Percentiles rank a stretch among this genome's conserved stretches.
phyloP scores from a whole-genome alignment of 2,113 vertebrate genomes.

The Sinosuthora webbiana region DNA sequence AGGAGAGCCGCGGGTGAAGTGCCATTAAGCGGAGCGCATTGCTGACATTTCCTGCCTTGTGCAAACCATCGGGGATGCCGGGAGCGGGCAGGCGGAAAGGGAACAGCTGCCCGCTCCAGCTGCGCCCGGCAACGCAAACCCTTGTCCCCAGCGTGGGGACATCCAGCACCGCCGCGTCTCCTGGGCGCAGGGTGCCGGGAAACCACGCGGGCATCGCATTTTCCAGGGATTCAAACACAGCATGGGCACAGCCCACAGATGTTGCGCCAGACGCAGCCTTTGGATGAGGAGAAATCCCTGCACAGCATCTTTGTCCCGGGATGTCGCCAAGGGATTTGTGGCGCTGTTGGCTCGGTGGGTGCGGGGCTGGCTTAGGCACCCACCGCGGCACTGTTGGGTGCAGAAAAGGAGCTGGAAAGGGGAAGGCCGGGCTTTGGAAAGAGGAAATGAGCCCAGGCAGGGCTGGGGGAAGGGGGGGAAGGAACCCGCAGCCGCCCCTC shows the following conservation, averaged over 20 bases:
- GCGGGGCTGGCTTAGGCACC: background rate
- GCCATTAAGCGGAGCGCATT: background rate
- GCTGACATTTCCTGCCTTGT: background rate
- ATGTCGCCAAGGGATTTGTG: background rate
- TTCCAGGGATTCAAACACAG: background rate
- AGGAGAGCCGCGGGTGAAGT: background rate
- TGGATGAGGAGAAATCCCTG: background rate
- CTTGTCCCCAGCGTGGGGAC: background rate
- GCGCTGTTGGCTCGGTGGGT: background rate
- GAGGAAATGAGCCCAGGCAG: background rate
- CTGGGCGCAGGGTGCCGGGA: rapidly evolving
- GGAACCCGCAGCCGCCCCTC: background rate
- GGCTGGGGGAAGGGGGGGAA: background rate
- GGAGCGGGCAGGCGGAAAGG: background rate
- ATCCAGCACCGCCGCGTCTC: rapidly evolving
- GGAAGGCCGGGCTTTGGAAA: background rate
- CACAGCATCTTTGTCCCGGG: background rate
- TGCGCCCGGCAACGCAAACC: background rate
- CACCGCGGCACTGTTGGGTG: rapidly evolving
- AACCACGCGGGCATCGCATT: rapidly evolving
- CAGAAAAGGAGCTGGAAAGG: background rate
- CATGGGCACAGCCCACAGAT: rapidly evolving
- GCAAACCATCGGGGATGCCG: background rate
- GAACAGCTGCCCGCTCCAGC: background rate
- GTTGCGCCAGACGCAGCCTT: rapidly evolving